Conservation (phyloP, 2,888 invertebrate species). For the Phorcus lineatus region DNA sequence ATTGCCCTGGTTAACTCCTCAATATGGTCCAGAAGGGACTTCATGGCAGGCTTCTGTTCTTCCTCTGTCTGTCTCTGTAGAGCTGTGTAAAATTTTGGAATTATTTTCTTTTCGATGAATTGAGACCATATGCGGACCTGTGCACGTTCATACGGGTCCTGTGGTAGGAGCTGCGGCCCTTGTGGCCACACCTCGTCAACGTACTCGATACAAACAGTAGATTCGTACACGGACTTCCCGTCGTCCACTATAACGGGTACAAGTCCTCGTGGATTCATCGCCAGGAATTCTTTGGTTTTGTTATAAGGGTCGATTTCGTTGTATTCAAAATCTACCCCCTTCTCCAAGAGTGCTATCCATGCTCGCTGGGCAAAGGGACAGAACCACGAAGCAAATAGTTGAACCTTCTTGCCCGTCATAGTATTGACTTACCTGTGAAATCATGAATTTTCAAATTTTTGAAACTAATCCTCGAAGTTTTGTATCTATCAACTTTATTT, state of each 20-base stretch:
- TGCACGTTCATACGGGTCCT: slow-evolving; percentile 54
- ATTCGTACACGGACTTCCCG: slow-evolving; percentile 55
- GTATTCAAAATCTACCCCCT: slow-evolving; percentile 55
- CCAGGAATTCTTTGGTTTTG: slow-evolving; percentile 59
- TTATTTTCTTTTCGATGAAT: slow-evolving; percentile 53
- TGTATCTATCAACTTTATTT: too few species aligned
- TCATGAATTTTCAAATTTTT: too few species aligned
- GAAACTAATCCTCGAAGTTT: too few species aligned
- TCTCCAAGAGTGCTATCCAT: slow-evolving; percentile 60
- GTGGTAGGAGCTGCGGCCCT: slow-evolving; percentile 45
- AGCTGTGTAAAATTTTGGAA: slow-evolving; percentile 50
- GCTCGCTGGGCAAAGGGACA: slow-evolving; percentile 66
- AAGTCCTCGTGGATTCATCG: slow-evolving; percentile 58
- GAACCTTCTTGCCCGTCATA: slow-evolving; percentile 8
- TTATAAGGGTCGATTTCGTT: slow-evolving; percentile 62
- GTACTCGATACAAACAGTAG: slow-evolving; percentile 57
- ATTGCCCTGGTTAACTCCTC: slow-evolving; percentile 43
- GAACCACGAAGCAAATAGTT: slow-evolving; percentile 60
- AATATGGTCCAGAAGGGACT: slow-evolving; percentile 39
- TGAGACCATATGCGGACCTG: slow-evolving; percentile 55
- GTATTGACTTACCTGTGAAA: background rate
- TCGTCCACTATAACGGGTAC: slow-evolving; percentile 55
- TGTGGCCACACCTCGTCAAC: slow-evolving; percentile 55
- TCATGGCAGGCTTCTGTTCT: slow-evolving; percentile 44
- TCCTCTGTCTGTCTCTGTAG: slow-evolving; percentile 46